Base-by-base conservation (phyloP, 2,888 invertebrate species). In the Melieria crassipennis region DNA sequence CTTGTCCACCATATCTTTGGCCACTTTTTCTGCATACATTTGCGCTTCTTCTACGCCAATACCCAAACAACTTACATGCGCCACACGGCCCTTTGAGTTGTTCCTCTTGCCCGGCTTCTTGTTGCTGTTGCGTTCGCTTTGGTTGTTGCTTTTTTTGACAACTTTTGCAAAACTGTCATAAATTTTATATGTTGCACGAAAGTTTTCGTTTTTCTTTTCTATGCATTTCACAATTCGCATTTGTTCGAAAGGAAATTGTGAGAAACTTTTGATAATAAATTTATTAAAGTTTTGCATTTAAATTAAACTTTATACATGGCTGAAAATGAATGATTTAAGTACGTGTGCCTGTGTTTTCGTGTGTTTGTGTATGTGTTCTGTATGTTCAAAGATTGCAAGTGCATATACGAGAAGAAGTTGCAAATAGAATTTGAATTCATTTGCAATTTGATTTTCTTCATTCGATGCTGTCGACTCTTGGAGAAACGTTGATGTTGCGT, bases 111-210 rank as follows among this genome's bases (percentile, higher is more conserved):
- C 3, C 30, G 30, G 30, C 30, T 77, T 69, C 30, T 57, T 45
- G 45, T 62, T 56, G 45, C 30, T 62, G n/a, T 52, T 69, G 13
- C 62, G 75, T 71, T 67, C 30, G 43, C 63, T 45, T 58, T 43
- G 52, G 1, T 52, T 5, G 67, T 73, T 71, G 45, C 62, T 64
- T 68, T 77, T 73, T 77, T 50, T 66, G 66, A 58, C 61, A 77
- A 80, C 77, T 81, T 81, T 81, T 78, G 70, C 75, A 76, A 77
- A 82, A 81, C 80, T 82, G 81, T 79, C 81, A 81, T 82, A 81
- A 81, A 81, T 81, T 81, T 78, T 81, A 77, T 75, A 78, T 81
- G 79, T 78, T 79, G 78, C 79, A 80, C 72, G 74, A 79, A 69
- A 69, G 78, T 81, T 80, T 78, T 61, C 46, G 7, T 58, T 67